Conservation (phyloP, 2,888 invertebrate genomes). For the Melanostoma scalare region DNA sequence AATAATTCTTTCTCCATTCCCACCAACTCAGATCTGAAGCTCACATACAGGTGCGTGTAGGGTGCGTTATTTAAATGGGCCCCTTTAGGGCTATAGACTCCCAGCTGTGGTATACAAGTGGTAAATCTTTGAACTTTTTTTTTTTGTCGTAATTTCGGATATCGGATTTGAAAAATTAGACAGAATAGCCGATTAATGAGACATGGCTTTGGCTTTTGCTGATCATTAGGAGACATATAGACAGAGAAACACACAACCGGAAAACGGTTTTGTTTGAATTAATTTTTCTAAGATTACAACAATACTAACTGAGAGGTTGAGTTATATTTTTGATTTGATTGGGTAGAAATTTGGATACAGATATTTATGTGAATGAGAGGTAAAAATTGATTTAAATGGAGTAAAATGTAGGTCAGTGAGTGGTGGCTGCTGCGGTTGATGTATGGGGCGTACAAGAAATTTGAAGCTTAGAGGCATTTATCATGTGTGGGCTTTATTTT, state of each 20-base stretch:
- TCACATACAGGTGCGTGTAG: conserved; percentile 54
- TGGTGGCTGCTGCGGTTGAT: conserved; percentile 9
- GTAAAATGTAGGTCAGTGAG: conserved; percentile 54
- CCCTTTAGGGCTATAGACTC: conserved; percentile 46
- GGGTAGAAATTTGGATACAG: conserved; percentile 59
- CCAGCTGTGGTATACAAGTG: conserved; percentile 49
- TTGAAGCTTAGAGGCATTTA: not conserved
- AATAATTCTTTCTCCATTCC: conserved; percentile 53
- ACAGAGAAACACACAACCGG: conserved; percentile 25
- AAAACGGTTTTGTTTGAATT: conserved; percentile 48
- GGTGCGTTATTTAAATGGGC: conserved; percentile 59
- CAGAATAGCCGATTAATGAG: conserved; percentile 53
- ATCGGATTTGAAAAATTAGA: conserved; percentile 36
- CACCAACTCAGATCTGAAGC: conserved; percentile 29
- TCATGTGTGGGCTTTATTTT: conserved; percentile 25
- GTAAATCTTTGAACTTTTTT: conserved; percentile 6
- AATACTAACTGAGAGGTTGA: conserved; percentile 24
- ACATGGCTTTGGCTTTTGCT: conserved; percentile 41
- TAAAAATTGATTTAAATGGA: conserved; percentile 63
- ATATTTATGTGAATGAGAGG: conserved; percentile 38
- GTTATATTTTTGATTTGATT: conserved; percentile 42
- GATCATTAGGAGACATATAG: conserved; percentile 18
- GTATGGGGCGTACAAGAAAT: conserved; percentile 5
- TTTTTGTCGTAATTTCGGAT: not conserved
- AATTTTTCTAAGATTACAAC: conserved; percentile 54